Conservation (phyloP, 2,888 invertebrate genomes). For the Polymixis lichenea region DNA sequence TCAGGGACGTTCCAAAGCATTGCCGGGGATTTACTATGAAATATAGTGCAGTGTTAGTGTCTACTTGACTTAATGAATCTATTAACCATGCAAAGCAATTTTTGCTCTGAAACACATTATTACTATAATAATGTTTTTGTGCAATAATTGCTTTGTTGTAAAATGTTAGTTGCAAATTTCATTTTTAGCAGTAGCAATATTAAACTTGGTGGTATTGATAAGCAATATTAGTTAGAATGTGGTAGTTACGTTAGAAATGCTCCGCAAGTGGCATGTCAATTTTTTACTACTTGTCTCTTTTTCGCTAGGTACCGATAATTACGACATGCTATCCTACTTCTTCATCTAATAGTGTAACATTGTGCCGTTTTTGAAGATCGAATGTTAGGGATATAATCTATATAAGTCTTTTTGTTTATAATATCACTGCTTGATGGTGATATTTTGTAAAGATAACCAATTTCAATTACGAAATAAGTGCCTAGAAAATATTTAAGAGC, state of each 20-base stretch:
- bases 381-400: background rate
- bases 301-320: background rate
- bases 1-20: background rate
- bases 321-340: background rate
- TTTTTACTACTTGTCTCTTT: background rate
- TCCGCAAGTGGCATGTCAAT: background rate
- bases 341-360: background rate
- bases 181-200: background rate
- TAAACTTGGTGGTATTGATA: background rate
- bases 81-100: background rate
- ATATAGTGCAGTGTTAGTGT: background rate
- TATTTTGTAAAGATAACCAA: background rate
- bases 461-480: background rate
- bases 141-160: too few relatives aligned
- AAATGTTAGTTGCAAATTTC: background rate
- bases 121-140: too few relatives aligned
- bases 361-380: background rate
- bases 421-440: background rate
- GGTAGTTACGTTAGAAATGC: background rate
- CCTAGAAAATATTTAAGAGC: conserved; percentile 32
- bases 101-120: background rate
- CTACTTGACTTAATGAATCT: background rate
- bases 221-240: background rate
- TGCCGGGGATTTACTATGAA: background rate
- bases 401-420: background rate